These are phyloP conservation scores for Toxostoma redivivum DNA, from an alignment of 2,113 vertebrate genomes.

Conservation along the genomic window DNA sequence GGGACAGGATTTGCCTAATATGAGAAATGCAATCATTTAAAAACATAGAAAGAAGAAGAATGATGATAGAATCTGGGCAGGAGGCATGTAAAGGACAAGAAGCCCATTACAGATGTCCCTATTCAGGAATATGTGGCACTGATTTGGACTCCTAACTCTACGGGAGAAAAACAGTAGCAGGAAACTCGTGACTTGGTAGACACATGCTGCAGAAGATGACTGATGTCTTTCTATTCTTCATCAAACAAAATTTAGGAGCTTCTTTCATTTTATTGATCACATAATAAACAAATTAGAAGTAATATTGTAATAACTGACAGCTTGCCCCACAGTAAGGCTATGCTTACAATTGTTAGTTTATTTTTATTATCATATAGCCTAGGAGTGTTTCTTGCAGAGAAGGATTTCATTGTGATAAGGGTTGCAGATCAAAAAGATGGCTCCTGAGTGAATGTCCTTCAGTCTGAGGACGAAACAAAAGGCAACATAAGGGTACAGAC, in stretches of 20 bases:
- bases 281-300: background rate
- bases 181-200: background rate
- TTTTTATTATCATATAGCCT: background rate
- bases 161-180: background rate
- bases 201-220: background rate
- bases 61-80: conserved; percentile 37
- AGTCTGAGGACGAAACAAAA: background rate
- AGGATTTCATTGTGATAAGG: background rate
- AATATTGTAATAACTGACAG: background rate
- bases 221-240: background rate
- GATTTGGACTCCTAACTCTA: background rate
- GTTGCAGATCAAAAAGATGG: background rate
- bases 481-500: background rate
- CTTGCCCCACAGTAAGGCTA: background rate
- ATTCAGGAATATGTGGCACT: conserved; percentile 1
- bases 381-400: background rate
- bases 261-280: background rate
- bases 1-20: conserved; percentile 66
- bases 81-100: conserved; percentile 57
- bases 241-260: background rate
- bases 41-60: conserved; percentile 41
- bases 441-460: background rate
- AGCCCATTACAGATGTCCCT: conserved; percentile 28
- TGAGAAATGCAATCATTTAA: conserved; percentile 65
- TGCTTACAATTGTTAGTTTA: background rate